Evolutionary conservation across 2,888 invertebrate genomes (phyloP), one percentile per base, ranked within the genome.

Genomic region (Drosophila neoperkinsi): DNA sequence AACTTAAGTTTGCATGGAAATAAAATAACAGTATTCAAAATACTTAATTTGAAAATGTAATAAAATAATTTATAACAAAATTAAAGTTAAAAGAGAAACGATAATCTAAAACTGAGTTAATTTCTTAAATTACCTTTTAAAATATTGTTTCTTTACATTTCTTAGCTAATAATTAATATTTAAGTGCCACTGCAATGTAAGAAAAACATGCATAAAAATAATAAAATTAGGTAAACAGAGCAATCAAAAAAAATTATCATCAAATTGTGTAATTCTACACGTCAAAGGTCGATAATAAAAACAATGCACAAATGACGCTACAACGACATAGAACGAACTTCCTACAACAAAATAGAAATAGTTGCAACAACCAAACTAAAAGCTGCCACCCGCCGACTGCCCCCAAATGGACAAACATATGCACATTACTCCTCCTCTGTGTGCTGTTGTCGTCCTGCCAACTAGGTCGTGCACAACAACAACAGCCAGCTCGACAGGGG

Each of bases 291-390:
- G 59, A 72, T 74, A 74, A 46, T 21, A 60, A 64, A 90, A 90
- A 87, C 79, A 80, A 90, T 90, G 90, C 90, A 89, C 90, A 84
- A 90, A 90, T 88, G 90, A 89, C 77, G 89, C 69, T 88, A 82
- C 88, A 87, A 84, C 81, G 75, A 70, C 65, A 65, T 74, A 76
- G 73, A 87, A 74, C 79, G 57, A 81, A 81, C 72, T 77, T 71
- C 71, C 78, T 62, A 25, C 70, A 76, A 68, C 74, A 69, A 72
- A 77, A 33, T 62, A 65, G 62, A 73, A 79, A 69, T 34, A 62
- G n/a, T 52, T 50, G 53, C 57, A 71, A 65, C 51, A 66, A 60
- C 21, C 61, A 61, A 50, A 52, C 56, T 50, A 70, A 18, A 30
- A 41, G 60, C 70, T 68, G 77, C 69, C 63, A 55, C 67, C 61